phyloP scores from a whole-genome alignment of 1,140 invertebrate genomes.

The Rhopalosiphum maidis region DNA sequence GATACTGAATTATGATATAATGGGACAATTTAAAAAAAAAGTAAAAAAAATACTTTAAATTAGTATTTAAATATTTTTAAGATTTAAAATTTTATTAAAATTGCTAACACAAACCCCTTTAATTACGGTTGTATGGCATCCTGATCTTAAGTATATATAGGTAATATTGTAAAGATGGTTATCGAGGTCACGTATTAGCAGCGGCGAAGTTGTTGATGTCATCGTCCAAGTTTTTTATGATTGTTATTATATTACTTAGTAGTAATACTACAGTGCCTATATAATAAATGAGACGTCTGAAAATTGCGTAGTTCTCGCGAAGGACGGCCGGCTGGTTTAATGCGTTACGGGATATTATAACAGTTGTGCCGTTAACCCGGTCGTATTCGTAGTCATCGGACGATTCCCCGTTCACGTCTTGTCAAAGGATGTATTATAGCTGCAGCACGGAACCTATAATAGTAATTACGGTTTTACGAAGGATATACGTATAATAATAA shows the following conservation, averaged over 20 bases:
- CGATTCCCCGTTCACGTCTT: background rate
- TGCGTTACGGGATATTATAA: slow-evolving; percentile 3
- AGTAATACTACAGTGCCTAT: background rate
- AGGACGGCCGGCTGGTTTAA: slow-evolving; percentile 16
- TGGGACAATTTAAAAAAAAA: background rate
- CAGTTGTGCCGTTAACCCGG: slow-evolving; percentile 51
- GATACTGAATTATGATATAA: background rate
- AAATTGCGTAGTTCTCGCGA: slow-evolving; percentile 17
- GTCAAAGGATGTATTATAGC: background rate
- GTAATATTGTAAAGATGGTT: background rate
- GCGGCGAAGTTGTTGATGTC: background rate
- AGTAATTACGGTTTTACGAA: slow-evolving; percentile 36
- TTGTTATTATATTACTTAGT: background rate
- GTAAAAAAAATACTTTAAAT: background rate
- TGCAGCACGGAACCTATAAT: background rate
- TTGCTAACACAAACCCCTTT: background rate
- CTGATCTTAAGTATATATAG: no score
- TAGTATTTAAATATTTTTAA: background rate
- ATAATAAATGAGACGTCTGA: background rate
- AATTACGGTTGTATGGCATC: background rate
- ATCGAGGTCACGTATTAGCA: background rate
- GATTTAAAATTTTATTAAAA: background rate
- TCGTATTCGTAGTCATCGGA: background rate
- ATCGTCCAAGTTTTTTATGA: background rate
- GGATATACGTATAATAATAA: background rate